Conservation (phyloP, 1,140 invertebrate genomes). For the Onthophagus taurus region DNA sequence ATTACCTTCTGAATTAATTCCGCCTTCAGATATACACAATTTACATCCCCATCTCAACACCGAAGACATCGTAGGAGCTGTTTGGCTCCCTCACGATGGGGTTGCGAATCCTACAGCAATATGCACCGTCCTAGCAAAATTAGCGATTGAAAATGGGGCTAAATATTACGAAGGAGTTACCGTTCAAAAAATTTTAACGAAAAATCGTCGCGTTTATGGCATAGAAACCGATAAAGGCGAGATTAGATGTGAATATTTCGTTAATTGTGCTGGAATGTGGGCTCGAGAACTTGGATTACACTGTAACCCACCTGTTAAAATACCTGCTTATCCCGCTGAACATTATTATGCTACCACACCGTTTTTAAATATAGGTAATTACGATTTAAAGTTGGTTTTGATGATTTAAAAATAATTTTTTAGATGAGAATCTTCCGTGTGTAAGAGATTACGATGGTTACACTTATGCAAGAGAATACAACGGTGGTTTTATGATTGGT, state of each 20-base stretch:
- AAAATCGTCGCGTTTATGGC: conserved; percentile 47
- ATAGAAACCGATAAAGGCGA: conserved; percentile 51
- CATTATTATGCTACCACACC: conserved; percentile 60
- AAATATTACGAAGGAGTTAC: conserved; percentile 51
- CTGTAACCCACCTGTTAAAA: conserved; percentile 52
- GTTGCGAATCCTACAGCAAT: conserved; percentile 54
- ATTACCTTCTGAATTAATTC: conserved; percentile 44
- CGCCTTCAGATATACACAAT: conserved; percentile 37
- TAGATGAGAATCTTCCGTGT: conserved; percentile 39
- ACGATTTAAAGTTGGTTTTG: conserved; percentile 11
- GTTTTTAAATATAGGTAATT: conserved; percentile 26
- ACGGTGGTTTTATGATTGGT: conserved; percentile 51
- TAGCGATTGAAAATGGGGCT: conserved; percentile 51
- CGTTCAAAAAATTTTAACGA: conserved; percentile 48
- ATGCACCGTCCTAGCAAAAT: conserved; percentile 47
- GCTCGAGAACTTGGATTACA: conserved; percentile 54
- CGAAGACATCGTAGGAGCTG: conserved; percentile 59
- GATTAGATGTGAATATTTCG: conserved; percentile 60
- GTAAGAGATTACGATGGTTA: conserved; percentile 62
- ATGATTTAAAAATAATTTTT: neutral
- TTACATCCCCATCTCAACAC: conserved; percentile 53
- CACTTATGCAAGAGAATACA: conserved; percentile 50
- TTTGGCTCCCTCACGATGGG: conserved; percentile 68
- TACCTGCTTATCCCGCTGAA: conserved; percentile 61
- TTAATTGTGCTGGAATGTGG: conserved; percentile 70